phyloP scores from a whole-genome alignment of 2,888 invertebrate species.

The Hofmannophila pseudospretella region DNA sequence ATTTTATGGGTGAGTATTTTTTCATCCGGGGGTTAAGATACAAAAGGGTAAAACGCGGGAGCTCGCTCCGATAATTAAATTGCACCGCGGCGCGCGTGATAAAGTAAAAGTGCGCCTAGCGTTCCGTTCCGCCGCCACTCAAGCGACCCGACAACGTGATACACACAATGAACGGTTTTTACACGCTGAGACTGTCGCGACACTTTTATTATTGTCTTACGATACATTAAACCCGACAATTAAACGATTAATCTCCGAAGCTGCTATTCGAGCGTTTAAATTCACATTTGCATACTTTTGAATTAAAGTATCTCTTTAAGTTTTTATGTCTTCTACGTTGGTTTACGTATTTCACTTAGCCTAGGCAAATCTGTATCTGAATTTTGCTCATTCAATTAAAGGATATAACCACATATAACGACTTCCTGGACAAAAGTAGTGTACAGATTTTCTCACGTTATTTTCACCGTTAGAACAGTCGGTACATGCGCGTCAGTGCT shows the following conservation, averaged over 20 bases:
- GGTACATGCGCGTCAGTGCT: no score
- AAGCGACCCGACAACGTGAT: neutral
- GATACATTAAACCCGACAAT: conserved; percentile 50
- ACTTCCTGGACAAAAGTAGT: no score
- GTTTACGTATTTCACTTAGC: no score
- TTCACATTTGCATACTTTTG: conserved; percentile 10
- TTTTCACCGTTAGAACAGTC: no score
- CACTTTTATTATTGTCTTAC: conserved; percentile 33
- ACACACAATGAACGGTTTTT: conserved; percentile 4
- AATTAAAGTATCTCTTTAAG: no score
- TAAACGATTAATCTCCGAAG: conserved; percentile 41
- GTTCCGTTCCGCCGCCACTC: neutral
- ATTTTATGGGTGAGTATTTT: conserved; percentile 78
- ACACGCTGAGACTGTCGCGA: conserved; percentile 11
- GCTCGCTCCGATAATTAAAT: conserved; percentile 74
- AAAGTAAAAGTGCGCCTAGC: conserved; percentile 19
- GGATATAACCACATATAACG: no score
- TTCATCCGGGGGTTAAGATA: conserved; percentile 77
- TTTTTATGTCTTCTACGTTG: no score
- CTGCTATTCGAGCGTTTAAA: conserved; percentile 21
- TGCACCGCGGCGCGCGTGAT: conserved; percentile 49
- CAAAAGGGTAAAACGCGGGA: conserved; percentile 77
- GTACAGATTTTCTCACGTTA: no score
- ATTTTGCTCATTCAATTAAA: no score
- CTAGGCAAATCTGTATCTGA: no score